phyloP scores from a whole-genome alignment of 1,140 invertebrate species.

The Armadillidium nasatum region DNA sequence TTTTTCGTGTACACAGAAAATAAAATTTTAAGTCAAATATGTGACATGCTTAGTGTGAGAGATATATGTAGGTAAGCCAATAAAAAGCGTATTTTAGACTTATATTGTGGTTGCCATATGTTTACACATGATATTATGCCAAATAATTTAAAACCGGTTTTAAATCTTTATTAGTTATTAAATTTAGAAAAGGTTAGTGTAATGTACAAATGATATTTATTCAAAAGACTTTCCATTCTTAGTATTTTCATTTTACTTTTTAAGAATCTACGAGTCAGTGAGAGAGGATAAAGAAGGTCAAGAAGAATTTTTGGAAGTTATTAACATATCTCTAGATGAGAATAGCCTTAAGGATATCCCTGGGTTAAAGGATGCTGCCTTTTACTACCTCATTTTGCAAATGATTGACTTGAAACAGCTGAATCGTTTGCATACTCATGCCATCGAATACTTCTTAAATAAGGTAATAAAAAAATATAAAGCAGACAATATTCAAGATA shows the following conservation, averaged over 20 bases:
- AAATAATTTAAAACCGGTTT: too few relatives aligned
- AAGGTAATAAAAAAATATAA: conserved; percentile 9
- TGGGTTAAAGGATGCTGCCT: conserved; percentile 39
- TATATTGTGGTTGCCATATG: too few relatives aligned
- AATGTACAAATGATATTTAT: too few relatives aligned
- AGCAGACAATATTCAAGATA: neutral
- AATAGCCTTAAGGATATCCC: conserved; percentile 21
- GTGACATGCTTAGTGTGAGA: neutral
- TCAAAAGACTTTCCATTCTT: too few relatives aligned
- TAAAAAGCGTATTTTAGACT: too few relatives aligned
- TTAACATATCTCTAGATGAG: neutral
- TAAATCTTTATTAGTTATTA: too few relatives aligned
- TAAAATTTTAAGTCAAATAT: neutral
- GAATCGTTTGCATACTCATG: conserved; percentile 40
- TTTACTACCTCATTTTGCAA: conserved; percentile 34
- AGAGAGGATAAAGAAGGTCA: neutral
- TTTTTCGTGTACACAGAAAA: conserved; percentile 11
- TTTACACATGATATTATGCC: too few relatives aligned
- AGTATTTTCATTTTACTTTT: neutral
- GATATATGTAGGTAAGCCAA: neutral
- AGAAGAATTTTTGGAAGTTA: neutral
- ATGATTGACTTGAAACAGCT: conserved; percentile 33
- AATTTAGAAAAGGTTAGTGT: too few relatives aligned
- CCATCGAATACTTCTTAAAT: conserved; percentile 32
- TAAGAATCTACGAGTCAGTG: neutral